phyloP scores from a whole-genome alignment of 2,113 vertebrate genomes.

The Neotragus moschatus region DNA sequence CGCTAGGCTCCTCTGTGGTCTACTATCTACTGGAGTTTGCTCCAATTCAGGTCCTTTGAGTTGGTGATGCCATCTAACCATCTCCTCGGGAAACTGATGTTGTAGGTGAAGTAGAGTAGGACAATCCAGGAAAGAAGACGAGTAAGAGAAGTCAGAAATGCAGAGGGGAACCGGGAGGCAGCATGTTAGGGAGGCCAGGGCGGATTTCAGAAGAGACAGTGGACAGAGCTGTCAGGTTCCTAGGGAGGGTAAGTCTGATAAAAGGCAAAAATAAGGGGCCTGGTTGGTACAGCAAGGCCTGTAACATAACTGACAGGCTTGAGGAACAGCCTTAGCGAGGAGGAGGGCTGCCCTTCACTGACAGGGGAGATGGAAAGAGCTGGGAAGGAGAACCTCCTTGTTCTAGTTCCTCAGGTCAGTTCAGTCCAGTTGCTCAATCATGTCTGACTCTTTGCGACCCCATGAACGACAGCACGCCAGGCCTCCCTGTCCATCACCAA shows the following conservation, averaged over 20 bases:
- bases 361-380: neutral
- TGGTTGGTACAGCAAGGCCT: no score
- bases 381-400: neutral
- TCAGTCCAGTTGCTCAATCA: rapidly evolving
- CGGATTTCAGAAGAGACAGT: neutral
- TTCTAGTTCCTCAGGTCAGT: neutral
- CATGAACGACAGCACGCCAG: neutral
- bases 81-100: neutral
- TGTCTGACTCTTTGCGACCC: neutral
- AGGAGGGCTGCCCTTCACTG: neutral
- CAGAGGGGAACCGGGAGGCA: neutral
- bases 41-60: neutral
- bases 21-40: neutral
- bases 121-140: neutral
- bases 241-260: neutral
- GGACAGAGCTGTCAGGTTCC: neutral
- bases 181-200: neutral
- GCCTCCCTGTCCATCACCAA: neutral
- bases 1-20: neutral
- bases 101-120: neutral
- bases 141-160: neutral
- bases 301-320: neutral
- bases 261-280: neutral
- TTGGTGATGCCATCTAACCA: neutral
- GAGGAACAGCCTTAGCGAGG: neutral